These are phyloP conservation scores for Avahi laniger DNA, from an alignment of 2,797 vertebrate species.

Conservation along the genomic window DNA sequence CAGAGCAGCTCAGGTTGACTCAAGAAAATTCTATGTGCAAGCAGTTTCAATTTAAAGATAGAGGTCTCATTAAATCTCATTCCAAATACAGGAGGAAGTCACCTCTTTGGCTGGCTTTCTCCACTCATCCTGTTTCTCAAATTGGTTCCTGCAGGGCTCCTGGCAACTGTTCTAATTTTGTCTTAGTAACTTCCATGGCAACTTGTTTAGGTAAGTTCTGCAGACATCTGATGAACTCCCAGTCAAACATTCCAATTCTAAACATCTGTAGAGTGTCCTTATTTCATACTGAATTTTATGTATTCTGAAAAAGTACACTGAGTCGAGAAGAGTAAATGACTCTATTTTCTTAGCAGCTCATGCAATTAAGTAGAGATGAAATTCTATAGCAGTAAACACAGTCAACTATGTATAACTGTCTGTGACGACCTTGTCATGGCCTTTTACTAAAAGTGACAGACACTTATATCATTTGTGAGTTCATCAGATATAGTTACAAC, in stretches of 20 bases:
- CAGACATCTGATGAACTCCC: conserved; percentile 88
- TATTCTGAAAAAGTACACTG: conserved; percentile 97
- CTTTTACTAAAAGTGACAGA: conserved; percentile 89
- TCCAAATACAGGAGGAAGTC: neutral
- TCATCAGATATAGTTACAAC: conserved; percentile 88
- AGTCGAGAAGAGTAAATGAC: conserved; percentile 93
- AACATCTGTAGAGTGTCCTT: conserved; percentile 90
- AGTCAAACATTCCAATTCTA: conserved; percentile 88
- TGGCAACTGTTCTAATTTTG: conserved; percentile 83
- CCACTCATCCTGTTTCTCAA: neutral
- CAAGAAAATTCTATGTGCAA: neutral
- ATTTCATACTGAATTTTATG: conserved; percentile 94
- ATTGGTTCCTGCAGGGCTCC: neutral
- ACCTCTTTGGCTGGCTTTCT: conserved; percentile 54
- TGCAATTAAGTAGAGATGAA: conserved; percentile 88
- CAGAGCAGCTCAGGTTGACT: neutral
- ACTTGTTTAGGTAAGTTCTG: conserved; percentile 93
- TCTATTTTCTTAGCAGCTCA: conserved; percentile 91
- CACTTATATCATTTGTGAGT: conserved; percentile 89
- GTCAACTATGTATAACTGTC: conserved; percentile 92
- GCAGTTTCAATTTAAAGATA: neutral
- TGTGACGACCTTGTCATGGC: conserved; percentile 89
- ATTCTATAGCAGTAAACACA: conserved; percentile 88
- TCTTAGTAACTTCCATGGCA: conserved; percentile 92
- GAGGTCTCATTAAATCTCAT: neutral